A percentile compares a stretch with the other conserved stretches of the same genome.
Evolutionary conservation across 2,797 vertebrate genomes (phyloP).

Genomic region (Melanotaenia boesemani): DNA sequence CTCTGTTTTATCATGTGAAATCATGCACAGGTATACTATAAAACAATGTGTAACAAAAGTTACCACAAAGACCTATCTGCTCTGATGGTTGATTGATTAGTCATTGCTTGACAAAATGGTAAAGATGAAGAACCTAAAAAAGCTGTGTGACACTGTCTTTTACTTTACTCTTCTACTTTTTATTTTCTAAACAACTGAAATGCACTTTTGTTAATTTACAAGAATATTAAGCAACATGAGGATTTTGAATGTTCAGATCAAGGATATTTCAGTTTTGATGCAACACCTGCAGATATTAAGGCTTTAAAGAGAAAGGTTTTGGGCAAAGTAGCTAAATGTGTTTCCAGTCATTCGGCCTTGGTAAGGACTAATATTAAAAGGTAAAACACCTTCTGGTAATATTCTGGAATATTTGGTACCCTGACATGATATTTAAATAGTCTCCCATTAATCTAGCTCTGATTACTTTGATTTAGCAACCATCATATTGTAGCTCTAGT

Average conservation of each 20-base stretch:
- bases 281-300: not conserved
- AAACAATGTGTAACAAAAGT: not conserved
- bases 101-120: not conserved
- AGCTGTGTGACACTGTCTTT: not conserved
- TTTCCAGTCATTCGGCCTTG: not conserved
- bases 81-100: not conserved
- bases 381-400: not conserved
- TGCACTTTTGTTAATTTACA: not conserved
- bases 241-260: not conserved
- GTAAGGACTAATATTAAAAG: not conserved
- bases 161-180: not conserved
- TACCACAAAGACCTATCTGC: not conserved
- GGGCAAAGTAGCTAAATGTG: not conserved
- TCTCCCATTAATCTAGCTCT: slow-evolving; percentile 1
- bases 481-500: slow-evolving; percentile 28
- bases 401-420: not conserved
- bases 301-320: not conserved
- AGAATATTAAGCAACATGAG: not conserved
- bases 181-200: not conserved
- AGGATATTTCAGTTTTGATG: not conserved
- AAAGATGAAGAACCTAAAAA: not conserved
- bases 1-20: too few relatives aligned
- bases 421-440: slow-evolving; percentile 2
- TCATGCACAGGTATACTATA: not conserved
- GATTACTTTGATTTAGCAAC: slow-evolving; percentile 26